These are phyloP conservation scores for Arge pagana DNA, from an alignment of 2,888 invertebrate species.

Conservation along the genomic window DNA sequence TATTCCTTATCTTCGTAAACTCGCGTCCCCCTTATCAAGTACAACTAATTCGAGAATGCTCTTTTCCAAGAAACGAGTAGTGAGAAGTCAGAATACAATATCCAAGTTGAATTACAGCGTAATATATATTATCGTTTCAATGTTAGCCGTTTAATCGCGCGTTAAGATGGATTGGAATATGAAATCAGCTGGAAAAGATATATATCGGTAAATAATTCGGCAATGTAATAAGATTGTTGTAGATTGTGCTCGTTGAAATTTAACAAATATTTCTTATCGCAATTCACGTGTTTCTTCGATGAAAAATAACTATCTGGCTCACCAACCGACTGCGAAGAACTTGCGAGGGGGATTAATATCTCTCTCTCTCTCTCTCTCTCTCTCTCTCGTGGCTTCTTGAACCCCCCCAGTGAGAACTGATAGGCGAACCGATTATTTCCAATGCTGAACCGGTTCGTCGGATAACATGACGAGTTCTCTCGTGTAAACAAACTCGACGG, in stretches of 20 bases:
- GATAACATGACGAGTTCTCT: slow-evolving; percentile 36
- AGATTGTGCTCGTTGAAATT: neutral
- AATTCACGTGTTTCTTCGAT: slow-evolving; percentile 8
- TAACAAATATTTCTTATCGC: slow-evolving; percentile 8
- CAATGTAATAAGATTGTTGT: no score
- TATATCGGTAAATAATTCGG: neutral
- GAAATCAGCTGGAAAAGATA: neutral
- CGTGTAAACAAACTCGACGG: slow-evolving; percentile 21
- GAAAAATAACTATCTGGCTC: slow-evolving; percentile 11
- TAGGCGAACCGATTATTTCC: slow-evolving; percentile 50
- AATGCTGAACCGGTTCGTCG: slow-evolving; percentile 45
- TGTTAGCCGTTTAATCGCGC: no score
- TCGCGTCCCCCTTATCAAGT: no score
- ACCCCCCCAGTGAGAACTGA: slow-evolving; percentile 44
- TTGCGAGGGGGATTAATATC: slow-evolving; percentile 36
- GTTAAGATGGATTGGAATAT: neutral
- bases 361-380: no score
- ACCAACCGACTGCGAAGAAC: slow-evolving; percentile 4
- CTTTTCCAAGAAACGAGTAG: no score
- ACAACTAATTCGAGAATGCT: no score
- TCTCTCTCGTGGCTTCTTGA: slow-evolving; percentile 47
- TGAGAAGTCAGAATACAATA: no score
- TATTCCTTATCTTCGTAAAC: no score
- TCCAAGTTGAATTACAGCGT: no score
- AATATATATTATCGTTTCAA: no score